Conservation (phyloP, 2,888 invertebrate genomes). For the Barypeithes pellucidus region DNA sequence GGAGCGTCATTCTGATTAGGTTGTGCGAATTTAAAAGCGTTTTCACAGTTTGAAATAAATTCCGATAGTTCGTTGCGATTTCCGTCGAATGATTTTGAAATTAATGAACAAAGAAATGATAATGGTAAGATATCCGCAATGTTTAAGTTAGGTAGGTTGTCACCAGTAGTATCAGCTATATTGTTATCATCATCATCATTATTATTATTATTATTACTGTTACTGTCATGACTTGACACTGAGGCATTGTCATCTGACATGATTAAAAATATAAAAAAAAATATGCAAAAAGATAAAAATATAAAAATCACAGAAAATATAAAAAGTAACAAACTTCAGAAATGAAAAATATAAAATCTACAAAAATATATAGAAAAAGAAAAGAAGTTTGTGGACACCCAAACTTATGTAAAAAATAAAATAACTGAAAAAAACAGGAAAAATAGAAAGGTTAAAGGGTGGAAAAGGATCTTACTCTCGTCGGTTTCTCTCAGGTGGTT, state of each 20-base stretch:
- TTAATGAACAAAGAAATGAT: conserved; percentile 27
- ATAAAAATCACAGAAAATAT: no score
- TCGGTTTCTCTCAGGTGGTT: not conserved
- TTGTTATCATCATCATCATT: not conserved
- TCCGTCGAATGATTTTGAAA: conserved; percentile 32
- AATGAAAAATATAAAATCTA: not conserved
- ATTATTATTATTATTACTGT: not conserved
- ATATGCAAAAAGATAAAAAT: no score
- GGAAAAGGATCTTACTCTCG: not conserved
- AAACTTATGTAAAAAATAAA: not conserved
- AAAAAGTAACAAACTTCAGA: not conserved
- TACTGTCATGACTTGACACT: no score
- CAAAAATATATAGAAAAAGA: no score
- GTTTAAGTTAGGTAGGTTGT: no score
- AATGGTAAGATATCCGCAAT: not conserved
- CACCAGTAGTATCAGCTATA: not conserved
- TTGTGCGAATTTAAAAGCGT: conserved; percentile 30
- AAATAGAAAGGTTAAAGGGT: not conserved
- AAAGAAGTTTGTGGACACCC: not conserved
- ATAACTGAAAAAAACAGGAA: not conserved
- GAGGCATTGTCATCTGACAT: no score
- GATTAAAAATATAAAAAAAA: no score
- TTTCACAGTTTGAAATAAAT: conserved; percentile 33
- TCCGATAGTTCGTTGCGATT: conserved; percentile 30
- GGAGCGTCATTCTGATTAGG: no score